phyloP scores from a whole-genome alignment of 2,113 vertebrate species.

The Gavia stellata region DNA sequence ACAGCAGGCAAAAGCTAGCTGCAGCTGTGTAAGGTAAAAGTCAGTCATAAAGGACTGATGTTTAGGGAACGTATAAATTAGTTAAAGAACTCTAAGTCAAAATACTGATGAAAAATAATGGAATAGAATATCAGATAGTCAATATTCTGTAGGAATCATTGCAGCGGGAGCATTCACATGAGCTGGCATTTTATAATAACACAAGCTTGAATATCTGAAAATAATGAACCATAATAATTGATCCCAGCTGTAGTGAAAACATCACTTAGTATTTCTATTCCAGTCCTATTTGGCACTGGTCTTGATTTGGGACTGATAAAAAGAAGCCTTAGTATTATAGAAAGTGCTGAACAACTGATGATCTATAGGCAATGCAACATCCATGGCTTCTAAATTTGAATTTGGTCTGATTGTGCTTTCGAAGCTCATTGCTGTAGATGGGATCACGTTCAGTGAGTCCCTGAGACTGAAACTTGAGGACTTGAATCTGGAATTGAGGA shows the following conservation, averaged over 20 bases:
- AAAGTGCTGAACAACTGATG: neutral
- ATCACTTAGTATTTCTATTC: neutral
- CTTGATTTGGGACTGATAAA: neutral
- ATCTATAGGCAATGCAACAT: neutral
- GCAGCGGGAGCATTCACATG: neutral
- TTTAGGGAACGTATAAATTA: neutral
- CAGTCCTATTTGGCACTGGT: neutral
- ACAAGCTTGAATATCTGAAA: constrained; percentile 10
- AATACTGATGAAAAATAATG: neutral
- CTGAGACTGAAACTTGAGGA: neutral
- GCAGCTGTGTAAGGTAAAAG: neutral
- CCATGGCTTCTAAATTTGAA: neutral
- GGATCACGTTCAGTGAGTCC: neutral
- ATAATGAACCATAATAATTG: constrained; percentile 9
- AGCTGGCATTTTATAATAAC: neutral
- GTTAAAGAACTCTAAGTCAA: neutral
- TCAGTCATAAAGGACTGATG: neutral
- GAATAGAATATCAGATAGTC: neutral
- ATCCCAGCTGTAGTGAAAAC: neutral
- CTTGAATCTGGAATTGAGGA: neutral
- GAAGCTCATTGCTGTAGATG: neutral
- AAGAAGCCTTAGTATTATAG: neutral
- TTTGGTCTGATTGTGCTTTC: neutral
- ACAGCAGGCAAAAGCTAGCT: neutral
- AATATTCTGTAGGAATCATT: neutral